A percentile compares a stretch with the other conserved stretches of the same genome.
Evolutionary conservation across 2,113 vertebrate species (phyloP).

Genomic region (Pseudorectes ferrugineus): DNA sequence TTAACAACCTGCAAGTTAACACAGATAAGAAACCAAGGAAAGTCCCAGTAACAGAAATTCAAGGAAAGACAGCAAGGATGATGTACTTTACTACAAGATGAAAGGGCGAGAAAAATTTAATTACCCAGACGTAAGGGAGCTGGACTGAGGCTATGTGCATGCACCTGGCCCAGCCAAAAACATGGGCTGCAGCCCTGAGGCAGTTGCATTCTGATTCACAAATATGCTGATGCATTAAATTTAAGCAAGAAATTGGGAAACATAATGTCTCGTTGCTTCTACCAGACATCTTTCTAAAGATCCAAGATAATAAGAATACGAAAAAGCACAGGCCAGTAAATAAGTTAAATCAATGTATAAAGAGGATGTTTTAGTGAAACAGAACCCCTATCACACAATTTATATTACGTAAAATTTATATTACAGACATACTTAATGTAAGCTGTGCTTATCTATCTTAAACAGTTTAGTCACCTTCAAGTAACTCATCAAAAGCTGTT

Average conservation of each 20-base stretch:
- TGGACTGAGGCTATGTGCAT: not conserved
- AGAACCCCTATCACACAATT: not conserved
- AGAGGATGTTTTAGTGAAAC: not conserved
- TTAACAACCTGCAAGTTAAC: not conserved
- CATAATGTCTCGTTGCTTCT: not conserved
- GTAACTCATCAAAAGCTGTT: not conserved
- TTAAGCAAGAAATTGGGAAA: not conserved
- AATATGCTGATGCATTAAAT: not conserved
- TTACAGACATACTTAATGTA: not conserved
- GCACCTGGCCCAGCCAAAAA: not conserved
- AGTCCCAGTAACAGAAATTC: not conserved
- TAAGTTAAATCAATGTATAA: not conserved
- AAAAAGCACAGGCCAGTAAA: not conserved
- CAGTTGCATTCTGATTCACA: not conserved
- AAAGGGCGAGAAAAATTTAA: not conserved
- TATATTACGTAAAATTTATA: not conserved
- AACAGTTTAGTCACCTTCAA: not conserved
- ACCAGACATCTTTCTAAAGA: not conserved
- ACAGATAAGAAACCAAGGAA: not conserved
- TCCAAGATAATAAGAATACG: not conserved
- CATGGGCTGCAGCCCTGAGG: not conserved
- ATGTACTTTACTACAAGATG: not conserved
- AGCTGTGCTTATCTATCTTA: not conserved
- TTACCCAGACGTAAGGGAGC: not conserved
- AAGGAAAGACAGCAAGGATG: not conserved